phyloP scores from a whole-genome alignment of 1,140 invertebrate genomes.

The Marisa cornuarietis region DNA sequence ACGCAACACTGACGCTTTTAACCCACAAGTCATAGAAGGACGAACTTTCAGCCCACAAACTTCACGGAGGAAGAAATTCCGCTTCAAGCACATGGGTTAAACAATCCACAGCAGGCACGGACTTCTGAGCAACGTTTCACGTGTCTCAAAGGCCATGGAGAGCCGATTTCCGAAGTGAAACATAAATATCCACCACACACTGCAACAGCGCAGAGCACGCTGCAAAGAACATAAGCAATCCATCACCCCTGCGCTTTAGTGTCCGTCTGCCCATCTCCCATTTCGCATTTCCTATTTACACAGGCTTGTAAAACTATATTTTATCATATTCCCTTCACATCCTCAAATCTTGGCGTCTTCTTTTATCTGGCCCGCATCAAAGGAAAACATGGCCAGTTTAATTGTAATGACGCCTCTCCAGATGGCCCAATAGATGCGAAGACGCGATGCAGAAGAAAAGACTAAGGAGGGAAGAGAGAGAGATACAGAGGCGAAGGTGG shows the following conservation, averaged over 20 bases:
- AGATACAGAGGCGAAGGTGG: neutral
- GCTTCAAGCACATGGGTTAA: too few species aligned
- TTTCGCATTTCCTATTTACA: constrained; percentile 11
- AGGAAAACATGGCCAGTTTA: constrained; percentile 9
- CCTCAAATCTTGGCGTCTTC: neutral
- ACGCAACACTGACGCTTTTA: too few species aligned
- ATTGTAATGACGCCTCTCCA: constrained; percentile 21
- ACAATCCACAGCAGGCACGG: too few species aligned
- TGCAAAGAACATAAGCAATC: too few species aligned
- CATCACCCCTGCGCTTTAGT: neutral
- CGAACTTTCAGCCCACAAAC: too few species aligned
- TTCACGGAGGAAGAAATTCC: too few species aligned
- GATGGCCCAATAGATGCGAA: neutral
- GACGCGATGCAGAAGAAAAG: constrained; percentile 1
- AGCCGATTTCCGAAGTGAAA: too few species aligned
- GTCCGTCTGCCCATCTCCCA: neutral
- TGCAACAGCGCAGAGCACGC: too few species aligned
- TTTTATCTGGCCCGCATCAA: constrained; percentile 20
- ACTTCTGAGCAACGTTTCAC: too few species aligned
- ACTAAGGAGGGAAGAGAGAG: neutral
- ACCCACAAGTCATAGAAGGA: too few species aligned
- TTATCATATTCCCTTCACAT: constrained; percentile 18
- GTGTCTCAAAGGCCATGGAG: too few species aligned
- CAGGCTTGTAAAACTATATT: constrained; percentile 22
- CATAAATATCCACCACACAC: too few species aligned